phyloP scores from a whole-genome alignment of 2,797 vertebrate species.

The Mus minutoides region DNA sequence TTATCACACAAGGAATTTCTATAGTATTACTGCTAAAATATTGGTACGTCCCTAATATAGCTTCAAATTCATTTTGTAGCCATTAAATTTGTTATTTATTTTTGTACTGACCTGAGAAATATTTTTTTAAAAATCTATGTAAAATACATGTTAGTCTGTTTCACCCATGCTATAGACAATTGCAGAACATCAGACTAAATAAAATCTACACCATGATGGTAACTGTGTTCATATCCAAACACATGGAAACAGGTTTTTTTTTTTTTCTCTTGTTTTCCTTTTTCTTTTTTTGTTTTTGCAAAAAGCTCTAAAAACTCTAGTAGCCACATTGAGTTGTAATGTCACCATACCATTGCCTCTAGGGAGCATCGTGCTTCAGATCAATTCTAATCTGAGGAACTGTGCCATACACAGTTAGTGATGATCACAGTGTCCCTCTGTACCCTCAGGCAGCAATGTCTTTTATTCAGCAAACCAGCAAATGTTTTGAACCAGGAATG shows the following conservation, averaged over 20 bases:
- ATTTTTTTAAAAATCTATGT: not conserved
- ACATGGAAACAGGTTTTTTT: not conserved
- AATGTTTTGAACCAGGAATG: not conserved
- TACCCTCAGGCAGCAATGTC: not conserved
- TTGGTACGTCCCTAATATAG: not conserved
- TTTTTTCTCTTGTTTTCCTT: not conserved
- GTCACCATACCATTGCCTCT: not conserved
- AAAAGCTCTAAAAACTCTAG: not conserved
- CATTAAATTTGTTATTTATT: not conserved
- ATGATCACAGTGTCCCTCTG: not conserved
- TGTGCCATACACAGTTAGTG: not conserved
- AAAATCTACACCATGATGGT: not conserved
- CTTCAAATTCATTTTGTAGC: no score
- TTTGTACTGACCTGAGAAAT: not conserved
- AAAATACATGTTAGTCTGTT: not conserved
- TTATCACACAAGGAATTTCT: not conserved
- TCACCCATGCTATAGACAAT: no score
- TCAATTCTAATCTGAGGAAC: not conserved
- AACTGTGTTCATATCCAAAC: not conserved
- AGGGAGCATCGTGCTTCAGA: not conserved
- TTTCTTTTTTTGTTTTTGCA: not conserved
- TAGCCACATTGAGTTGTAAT: not conserved
- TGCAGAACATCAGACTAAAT: not conserved
- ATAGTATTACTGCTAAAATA: not conserved
- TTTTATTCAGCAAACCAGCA: not conserved